A percentile compares a stretch with the other conserved stretches of the same genome.
These are phyloP conservation scores for Odontocerum albicorne DNA, from an alignment of 2,888 invertebrate genomes.

Conservation along the genomic window DNA sequence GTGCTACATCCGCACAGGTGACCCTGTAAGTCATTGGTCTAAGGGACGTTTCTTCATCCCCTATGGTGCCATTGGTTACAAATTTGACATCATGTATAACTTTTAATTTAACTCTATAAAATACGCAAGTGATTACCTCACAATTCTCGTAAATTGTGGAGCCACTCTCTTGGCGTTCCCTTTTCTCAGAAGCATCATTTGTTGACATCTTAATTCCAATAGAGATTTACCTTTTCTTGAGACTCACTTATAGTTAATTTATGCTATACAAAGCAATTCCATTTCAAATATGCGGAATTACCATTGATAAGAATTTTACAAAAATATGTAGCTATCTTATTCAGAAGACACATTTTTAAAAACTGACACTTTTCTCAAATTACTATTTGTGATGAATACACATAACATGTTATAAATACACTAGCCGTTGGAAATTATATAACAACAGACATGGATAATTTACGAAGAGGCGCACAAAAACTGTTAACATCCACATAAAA, in stretches of 20 bases:
- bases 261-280: constrained; percentile 25
- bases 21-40: no score
- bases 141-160: constrained; percentile 13
- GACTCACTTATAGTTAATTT: neutral
- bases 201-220: constrained; percentile 25
- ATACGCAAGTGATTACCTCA: no score
- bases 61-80: no score
- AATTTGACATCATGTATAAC: no score
- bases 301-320: neutral
- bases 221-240: neutral
- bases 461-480: no score
- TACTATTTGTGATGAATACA: neutral
- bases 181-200: constrained; percentile 21
- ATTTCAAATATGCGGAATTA: constrained; percentile 4
- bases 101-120: no score
- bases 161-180: constrained; percentile 9
- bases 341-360: neutral
- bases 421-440: no score
- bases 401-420: neutral
- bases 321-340: neutral
- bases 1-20: no score
- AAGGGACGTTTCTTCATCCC: no score
- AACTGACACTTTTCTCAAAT: neutral
- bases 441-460: no score
- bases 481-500: no score